Percentiles rank a stretch among this genome's conserved stretches.
Conservation (phyloP, 2,888 invertebrate species). For the Kuschelorhynchus macadamiae region DNA sequence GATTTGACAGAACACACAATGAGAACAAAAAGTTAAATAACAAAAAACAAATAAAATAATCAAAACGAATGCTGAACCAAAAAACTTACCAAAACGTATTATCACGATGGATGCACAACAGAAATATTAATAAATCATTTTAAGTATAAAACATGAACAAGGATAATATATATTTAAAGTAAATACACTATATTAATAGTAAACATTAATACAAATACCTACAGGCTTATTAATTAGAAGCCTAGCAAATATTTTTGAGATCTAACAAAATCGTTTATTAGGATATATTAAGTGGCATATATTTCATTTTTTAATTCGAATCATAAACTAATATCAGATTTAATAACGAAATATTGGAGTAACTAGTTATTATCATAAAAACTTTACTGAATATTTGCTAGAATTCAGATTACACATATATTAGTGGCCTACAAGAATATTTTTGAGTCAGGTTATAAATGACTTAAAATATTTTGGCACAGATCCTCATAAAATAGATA, state of each 20-base stretch:
- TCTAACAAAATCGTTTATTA: too few species aligned
- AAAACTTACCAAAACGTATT: constrained; percentile 41
- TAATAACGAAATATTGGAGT: too few species aligned
- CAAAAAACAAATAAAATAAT: constrained; percentile 10
- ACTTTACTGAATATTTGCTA: constrained; percentile 9
- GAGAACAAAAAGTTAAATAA: constrained; percentile 8
- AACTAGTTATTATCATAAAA: too few species aligned
- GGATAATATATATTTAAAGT: constrained; percentile 15
- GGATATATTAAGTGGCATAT: too few species aligned
- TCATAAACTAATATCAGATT: too few species aligned
- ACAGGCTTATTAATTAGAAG: constrained; percentile 4
- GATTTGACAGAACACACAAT: too few species aligned
- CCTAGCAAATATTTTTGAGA: constrained; percentile 8
- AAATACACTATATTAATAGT: constrained; percentile 16
- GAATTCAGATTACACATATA: constrained; percentile 8
- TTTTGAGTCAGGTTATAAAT: constrained; percentile 48
- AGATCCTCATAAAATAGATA: constrained; percentile 62
- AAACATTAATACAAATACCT: constrained; percentile 18
- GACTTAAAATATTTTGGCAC: constrained; percentile 60
- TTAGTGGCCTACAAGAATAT: constrained; percentile 17
- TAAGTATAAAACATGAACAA: constrained; percentile 19
- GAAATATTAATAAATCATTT: constrained; percentile 33
- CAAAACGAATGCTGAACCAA: constrained; percentile 1
- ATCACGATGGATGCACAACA: constrained; percentile 39
- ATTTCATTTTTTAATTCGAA: too few species aligned